A percentile compares a stretch with the other conserved stretches of the same genome.
Evolutionary conservation across 2,113 vertebrate species (phyloP).

Genomic region (Rhagologus leucostigma): DNA sequence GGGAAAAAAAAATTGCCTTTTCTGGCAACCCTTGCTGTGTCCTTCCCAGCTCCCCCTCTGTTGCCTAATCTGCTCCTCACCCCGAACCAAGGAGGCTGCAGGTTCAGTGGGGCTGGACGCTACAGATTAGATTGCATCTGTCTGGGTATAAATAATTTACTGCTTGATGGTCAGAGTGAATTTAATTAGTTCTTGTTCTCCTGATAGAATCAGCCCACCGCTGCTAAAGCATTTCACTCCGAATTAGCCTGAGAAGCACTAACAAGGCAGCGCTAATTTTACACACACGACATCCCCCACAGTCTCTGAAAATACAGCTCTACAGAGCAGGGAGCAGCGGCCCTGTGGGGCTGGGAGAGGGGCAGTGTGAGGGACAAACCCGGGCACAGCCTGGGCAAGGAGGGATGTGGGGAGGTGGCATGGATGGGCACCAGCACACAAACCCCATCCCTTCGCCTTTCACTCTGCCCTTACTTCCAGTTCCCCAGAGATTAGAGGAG

Average conservation of each 20-base stretch:
- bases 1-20: background rate
- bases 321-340: background rate
- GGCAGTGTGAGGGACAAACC: background rate
- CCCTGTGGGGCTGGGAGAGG: background rate
- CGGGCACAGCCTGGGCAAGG: background rate
- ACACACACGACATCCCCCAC: conserved; percentile 67
- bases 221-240: conserved; percentile 80
- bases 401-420: rapidly evolving
- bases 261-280: conserved; percentile 76
- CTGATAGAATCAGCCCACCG: conserved; percentile 82
- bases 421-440: background rate
- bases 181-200: conserved; percentile 77
- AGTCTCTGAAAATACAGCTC: conserved; percentile 58
- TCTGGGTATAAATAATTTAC: conserved; percentile 81
- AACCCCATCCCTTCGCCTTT: background rate
- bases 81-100: background rate
- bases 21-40: background rate
- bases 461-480: background rate
- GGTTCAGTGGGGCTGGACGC: conserved; percentile 52
- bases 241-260: conserved; percentile 80
- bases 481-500: background rate
- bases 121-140: conserved; percentile 73
- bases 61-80: background rate
- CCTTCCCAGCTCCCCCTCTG: background rate
- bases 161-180: conserved; percentile 79